Percentiles rank a stretch among this genome's conserved stretches.
These are phyloP conservation scores for Daboia siamensis DNA, from an alignment of 2,113 vertebrate species.

Conservation along the genomic window DNA sequence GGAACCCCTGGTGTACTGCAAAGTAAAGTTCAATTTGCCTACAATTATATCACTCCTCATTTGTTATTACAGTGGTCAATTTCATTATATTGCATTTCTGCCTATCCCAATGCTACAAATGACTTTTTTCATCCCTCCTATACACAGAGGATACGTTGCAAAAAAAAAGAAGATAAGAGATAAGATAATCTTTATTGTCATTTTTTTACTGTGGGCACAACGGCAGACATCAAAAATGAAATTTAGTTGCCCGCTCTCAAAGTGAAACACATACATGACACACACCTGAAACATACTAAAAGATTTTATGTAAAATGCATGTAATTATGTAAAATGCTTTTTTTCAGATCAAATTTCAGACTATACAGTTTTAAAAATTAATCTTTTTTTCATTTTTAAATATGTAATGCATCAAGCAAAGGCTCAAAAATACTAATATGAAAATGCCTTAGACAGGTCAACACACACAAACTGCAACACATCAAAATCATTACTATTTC, in stretches of 20 bases:
- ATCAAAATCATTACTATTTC: neutral
- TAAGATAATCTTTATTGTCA: too few species aligned
- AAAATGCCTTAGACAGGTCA: neutral
- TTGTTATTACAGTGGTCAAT: neutral
- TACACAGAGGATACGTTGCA: neutral
- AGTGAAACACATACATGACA: too few species aligned
- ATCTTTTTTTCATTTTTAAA: neutral
- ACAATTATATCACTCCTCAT: neutral
- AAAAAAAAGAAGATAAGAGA: too few species aligned
- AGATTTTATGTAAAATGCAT: neutral
- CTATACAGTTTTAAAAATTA: neutral
- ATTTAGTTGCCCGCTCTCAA: too few species aligned
- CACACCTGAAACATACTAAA: too few species aligned
- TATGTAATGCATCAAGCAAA: neutral
- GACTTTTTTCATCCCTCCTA: neutral
- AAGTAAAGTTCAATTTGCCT: neutral
- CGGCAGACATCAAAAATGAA: too few species aligned
- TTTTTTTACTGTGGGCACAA: too few species aligned
- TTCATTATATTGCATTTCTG: neutral
- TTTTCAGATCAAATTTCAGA: neutral
- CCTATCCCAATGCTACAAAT: neutral
- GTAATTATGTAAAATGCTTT: neutral
- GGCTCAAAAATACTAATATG: neutral
- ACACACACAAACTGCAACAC: neutral
- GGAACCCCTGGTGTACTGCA: neutral